Percentiles rank a stretch among this genome's conserved stretches.
These are phyloP conservation scores for Pseudomyrmex concolor DNA, from an alignment of 1,140 invertebrate species.

Conservation along the genomic window DNA sequence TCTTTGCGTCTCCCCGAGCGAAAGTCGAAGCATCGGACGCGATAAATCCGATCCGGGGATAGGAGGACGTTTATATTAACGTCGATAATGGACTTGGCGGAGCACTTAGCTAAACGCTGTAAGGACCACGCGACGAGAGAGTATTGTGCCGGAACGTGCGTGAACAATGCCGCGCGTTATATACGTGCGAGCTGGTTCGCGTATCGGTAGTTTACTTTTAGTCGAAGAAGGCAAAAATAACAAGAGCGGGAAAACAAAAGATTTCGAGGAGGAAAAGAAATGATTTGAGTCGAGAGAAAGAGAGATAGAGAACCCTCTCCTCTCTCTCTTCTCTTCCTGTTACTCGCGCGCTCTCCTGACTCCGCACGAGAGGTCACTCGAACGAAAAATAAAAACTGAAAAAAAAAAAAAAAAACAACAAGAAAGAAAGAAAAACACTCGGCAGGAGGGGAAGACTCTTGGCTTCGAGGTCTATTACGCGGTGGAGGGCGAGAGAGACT, in stretches of 20 bases:
- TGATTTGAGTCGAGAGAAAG: slow-evolving; percentile 23
- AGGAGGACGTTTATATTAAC: slow-evolving; percentile 64
- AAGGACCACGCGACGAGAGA: slow-evolving; percentile 39
- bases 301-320: neutral
- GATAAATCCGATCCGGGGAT: slow-evolving; percentile 31
- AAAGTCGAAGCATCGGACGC: slow-evolving; percentile 11
- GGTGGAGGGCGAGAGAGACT: neutral
- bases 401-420: neutral
- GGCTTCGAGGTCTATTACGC: neutral
- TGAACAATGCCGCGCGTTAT: slow-evolving; percentile 40
- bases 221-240: slow-evolving; percentile 38
- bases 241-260: slow-evolving; percentile 43
- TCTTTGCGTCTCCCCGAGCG: neutral
- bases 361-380: slow-evolving; percentile 49
- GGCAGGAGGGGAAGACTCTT: slow-evolving; percentile 7
- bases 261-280: neutral
- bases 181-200: slow-evolving; percentile 6
- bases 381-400: slow-evolving; percentile 21
- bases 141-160: slow-evolving; percentile 41
- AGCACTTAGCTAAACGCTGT: slow-evolving; percentile 74
- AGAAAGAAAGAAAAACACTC: slow-evolving; percentile 34
- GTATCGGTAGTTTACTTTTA: slow-evolving; percentile 52
- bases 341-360: slow-evolving; percentile 45
- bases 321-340: slow-evolving; percentile 30
- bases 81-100: slow-evolving; percentile 72